Evolutionary conservation across 1,140 invertebrate genomes (phyloP).

Genomic region (Trinorchestia longiramus): DNA sequence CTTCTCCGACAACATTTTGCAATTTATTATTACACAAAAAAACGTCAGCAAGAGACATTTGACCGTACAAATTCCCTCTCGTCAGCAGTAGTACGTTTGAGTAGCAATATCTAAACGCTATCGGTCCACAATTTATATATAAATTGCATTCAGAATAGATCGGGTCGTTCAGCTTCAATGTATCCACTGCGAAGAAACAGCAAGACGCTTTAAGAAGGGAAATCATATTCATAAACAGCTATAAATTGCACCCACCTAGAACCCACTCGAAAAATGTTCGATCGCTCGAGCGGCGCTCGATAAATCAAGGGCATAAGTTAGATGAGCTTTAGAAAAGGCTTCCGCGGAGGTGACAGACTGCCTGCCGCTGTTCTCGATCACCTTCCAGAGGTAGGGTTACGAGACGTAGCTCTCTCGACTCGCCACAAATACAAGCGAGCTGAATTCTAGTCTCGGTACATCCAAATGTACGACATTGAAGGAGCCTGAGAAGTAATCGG

Average conservation of each 20-base stretch:
- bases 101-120: neutral
- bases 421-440: too few species aligned
- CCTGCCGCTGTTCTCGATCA: neutral
- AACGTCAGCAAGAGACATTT: too few species aligned
- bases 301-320: slow-evolving; percentile 1
- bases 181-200: neutral
- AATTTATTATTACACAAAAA: too few species aligned
- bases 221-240: neutral
- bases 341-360: neutral
- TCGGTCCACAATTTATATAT: neutral
- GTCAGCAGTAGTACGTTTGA: neutral
- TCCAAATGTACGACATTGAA: too few species aligned
- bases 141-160: neutral
- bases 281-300: neutral
- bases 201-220: neutral
- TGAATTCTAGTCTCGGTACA: too few species aligned
- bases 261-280: neutral
- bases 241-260: neutral
- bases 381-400: too few species aligned
- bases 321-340: neutral
- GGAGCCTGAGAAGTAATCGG: too few species aligned
- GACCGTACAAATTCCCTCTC: too few species aligned
- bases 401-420: too few species aligned
- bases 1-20: too few species aligned
- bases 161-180: neutral